phyloP scores from a whole-genome alignment of 2,888 invertebrate species.

The Apantesis nais region DNA sequence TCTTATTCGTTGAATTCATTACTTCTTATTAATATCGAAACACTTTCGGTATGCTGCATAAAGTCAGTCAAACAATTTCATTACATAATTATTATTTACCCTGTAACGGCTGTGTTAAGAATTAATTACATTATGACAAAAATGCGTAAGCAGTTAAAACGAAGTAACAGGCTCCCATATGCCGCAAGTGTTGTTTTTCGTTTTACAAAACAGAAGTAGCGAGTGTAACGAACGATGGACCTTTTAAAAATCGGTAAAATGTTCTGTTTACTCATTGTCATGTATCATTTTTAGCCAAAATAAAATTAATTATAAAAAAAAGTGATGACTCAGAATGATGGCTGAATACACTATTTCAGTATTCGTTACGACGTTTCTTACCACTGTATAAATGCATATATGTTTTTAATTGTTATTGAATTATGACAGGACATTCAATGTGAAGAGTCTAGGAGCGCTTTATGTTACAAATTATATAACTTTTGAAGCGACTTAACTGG shows the following conservation, averaged over 20 bases:
- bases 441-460: no score
- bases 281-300: background rate
- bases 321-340: no score
- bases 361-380: no score
- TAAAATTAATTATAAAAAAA: no score
- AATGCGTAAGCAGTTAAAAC: conserved; percentile 32
- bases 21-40: background rate
- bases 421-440: no score
- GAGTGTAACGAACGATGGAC: background rate
- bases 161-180: conserved; percentile 33
- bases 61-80: background rate
- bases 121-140: conserved; percentile 18
- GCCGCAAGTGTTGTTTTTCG: conserved; percentile 3
- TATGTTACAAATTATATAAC: no score
- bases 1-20: background rate
- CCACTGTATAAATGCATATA: no score
- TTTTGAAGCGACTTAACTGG: no score
- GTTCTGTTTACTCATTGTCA: no score
- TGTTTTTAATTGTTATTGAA: no score
- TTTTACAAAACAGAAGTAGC: background rate
- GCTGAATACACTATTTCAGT: no score
- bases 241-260: no score
- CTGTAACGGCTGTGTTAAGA: background rate
- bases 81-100: background rate
- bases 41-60: background rate